Evolutionary conservation across 2,797 vertebrate species (phyloP), one percentile per base, ranked within the genome.

Genomic region (Melanogrammus aeglefinus): DNA sequence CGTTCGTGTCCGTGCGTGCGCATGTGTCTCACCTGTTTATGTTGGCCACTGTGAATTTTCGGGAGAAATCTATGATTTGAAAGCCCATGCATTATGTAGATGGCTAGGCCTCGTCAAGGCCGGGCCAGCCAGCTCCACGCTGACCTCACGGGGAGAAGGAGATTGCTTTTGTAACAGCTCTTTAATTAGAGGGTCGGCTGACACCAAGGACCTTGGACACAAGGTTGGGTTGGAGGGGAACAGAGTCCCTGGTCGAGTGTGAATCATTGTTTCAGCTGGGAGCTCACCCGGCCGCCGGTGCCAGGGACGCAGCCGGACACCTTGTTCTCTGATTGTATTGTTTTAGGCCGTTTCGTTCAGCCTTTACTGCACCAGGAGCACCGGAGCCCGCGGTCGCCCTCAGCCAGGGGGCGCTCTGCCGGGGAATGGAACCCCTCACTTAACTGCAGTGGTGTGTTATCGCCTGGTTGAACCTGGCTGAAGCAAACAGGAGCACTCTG

Each of bases 181-280:
- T 33, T 87, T 88, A 91, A 91, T 91, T 91, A 87, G 88, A 51
- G 14, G 74, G 80, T 79, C 78, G 79, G 44, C 76, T 85, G 79
- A 82, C 84, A 86, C 80, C 82, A 76, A 87, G 87, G 81, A 86
- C 76, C 81, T 57, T 1, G 85, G 57, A 63, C 6, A n/a, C 57
- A 63, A 63, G 57, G 57, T 63, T 18, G 57, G 57, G 21, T 24
- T 24, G 16, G 57, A 63, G 57, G 57, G n/a, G n/a, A 63, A 63
- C 6, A 8, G 18, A 63, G 57, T n/a, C 57, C 57, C 57, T 24
- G 57, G 21, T 21, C n/a, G 21, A 63, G 57, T 24, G 21, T n/a
- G 57, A 63, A 63, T 63, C 57, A 63, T 63, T 57, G 6, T 57
- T 57, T 57, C 57, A 24, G 57, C 57, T 8, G 16, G 47, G 6